Evolutionary conservation across 2,797 vertebrate species (phyloP).

Genomic region (Peromyscus eremicus): DNA sequence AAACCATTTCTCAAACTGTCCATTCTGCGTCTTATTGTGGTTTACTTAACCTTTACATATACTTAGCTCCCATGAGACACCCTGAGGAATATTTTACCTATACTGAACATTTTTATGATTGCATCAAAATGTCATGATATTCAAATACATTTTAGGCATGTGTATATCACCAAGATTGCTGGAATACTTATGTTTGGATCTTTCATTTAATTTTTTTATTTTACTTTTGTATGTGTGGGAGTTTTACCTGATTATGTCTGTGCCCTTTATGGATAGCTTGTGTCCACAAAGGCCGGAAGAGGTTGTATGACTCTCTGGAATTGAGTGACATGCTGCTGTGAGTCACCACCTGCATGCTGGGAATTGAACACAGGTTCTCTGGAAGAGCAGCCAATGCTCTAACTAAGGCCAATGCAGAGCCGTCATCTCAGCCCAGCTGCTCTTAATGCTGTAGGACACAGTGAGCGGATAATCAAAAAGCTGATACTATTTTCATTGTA

Average conservation of each 20-base stretch:
- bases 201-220: neutral
- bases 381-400: neutral
- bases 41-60: neutral
- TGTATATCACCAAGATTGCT: neutral
- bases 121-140: neutral
- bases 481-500: neutral
- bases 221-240: neutral
- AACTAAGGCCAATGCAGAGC: neutral
- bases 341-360: neutral
- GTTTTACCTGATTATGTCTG: neutral
- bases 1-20: neutral
- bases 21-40: neutral
- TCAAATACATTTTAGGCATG: slow-evolving; percentile 5
- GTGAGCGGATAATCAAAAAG: neutral
- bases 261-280: neutral
- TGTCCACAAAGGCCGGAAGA: neutral
- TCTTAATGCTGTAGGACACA: neutral
- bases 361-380: neutral
- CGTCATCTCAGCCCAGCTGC: neutral
- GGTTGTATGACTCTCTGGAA: no score
- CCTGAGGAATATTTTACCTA: neutral
- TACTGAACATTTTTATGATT: neutral
- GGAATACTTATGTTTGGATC: neutral
- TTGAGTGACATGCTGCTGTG: neutral
- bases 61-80: neutral